Evolutionary conservation across 2,888 invertebrate species (phyloP).

Genomic region (Papilio elwesi): DNA sequence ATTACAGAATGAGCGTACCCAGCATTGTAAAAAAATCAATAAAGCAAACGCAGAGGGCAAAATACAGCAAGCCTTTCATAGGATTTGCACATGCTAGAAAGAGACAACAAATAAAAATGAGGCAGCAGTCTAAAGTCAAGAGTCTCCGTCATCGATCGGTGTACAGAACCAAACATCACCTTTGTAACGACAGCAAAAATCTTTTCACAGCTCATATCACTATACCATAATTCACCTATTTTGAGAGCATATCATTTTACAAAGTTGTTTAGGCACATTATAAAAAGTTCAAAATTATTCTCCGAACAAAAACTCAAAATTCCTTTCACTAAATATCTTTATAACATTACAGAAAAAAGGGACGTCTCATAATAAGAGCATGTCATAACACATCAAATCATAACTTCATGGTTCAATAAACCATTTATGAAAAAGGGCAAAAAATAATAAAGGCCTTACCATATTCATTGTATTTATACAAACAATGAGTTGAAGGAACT

Average conservation of each 20-base stretch:
- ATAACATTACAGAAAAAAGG: conserved; percentile 50
- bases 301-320: conserved; percentile 44
- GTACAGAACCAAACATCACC: conserved; percentile 50
- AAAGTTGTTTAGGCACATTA: conserved; percentile 44
- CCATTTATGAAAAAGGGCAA: conserved; percentile 65
- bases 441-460: conserved; percentile 74
- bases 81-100: conserved; percentile 66
- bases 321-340: conserved; percentile 42
- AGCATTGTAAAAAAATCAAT: conserved; percentile 78
- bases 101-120: conserved; percentile 69
- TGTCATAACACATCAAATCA: conserved; percentile 84
- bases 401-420: conserved; percentile 77
- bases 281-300: conserved; percentile 48
- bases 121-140: conserved; percentile 75
- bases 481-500: conserved; percentile 69
- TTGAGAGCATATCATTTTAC: conserved; percentile 62
- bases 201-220: conserved; percentile 12
- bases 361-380: conserved; percentile 66
- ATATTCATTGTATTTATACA: conserved; percentile 77
- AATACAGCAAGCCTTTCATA: conserved; percentile 59
- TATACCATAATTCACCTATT: conserved; percentile 21
- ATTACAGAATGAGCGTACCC: conserved; percentile 37
- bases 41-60: conserved; percentile 75
- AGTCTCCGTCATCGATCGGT: conserved; percentile 79
- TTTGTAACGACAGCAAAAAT: conserved; percentile 34